A percentile compares a stretch with the other conserved stretches of the same genome.
Evolutionary conservation across 1,140 invertebrate species (phyloP).

Genomic region (Penaeus japonicus): DNA sequence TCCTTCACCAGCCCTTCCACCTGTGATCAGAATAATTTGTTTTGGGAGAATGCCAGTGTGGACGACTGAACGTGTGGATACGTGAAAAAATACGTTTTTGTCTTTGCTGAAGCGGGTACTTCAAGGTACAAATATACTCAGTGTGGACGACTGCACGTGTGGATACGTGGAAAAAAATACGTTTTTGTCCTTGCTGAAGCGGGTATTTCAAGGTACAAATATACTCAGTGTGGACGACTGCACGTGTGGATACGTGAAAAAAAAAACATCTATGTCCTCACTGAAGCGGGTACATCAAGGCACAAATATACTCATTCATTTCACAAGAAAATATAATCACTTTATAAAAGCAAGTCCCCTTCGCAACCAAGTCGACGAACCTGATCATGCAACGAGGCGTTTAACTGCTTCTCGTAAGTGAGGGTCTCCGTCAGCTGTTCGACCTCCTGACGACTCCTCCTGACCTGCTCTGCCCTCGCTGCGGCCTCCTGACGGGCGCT

Average conservation of each 20-base stretch:
- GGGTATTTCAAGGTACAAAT: background rate
- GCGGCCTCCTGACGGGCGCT: background rate
- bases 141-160: too few species aligned
- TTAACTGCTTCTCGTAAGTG: conserved; percentile 33
- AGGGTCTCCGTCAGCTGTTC: conserved; percentile 27
- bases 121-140: too few species aligned
- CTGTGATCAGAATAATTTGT: background rate
- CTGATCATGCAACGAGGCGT: conserved; percentile 36
- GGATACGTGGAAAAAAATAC: too few species aligned
- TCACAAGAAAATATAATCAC: too few species aligned
- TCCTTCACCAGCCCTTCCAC: conserved; percentile 36
- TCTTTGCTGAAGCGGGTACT: background rate
- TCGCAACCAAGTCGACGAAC: background rate
- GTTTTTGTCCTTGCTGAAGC: background rate
- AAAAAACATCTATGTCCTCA: background rate
- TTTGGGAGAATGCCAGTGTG: too few species aligned
- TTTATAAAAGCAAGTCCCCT: background rate
- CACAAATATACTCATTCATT: too few species aligned
- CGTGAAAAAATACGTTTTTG: background rate
- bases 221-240: too few species aligned
- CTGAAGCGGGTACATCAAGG: background rate
- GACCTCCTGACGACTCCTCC: background rate
- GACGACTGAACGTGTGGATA: too few species aligned
- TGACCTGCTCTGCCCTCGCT: conserved; percentile 17
- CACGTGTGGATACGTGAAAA: background rate